Evolutionary conservation across 92 coral and sea anemone genomes (phyloP), one percentile per base, ranked within the genome.

Genomic region (Virgularia gustaviana): DNA sequence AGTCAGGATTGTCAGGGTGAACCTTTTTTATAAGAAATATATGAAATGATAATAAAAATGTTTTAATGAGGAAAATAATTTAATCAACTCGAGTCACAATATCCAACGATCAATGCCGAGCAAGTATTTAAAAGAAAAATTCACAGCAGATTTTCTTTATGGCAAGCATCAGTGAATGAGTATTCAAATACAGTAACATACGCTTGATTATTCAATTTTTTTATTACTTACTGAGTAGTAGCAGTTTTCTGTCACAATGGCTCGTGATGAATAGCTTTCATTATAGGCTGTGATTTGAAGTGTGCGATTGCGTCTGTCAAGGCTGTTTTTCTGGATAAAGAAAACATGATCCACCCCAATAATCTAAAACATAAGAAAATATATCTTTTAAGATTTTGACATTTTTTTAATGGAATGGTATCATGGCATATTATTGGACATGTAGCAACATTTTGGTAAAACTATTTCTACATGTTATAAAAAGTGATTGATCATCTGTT

Each of bases 331-430:
- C 78, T 92, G 98, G 63, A 73, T 87, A 79, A 92, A 92, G 64
- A 89, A 92, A 33, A 89, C 98, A 76, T 76, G 88, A 29, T 92
- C 98, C 10, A 92, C 98, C 9, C 98, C 98, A 65, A 92, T 87
- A 22, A 92, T 87, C 98, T 92, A 80, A 16, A 67, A 49, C 58
- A 24, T 36, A 63, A 58, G 33, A 41, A 47, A 15, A 61, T 4
- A 61, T 9, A 49, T 35, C n/a, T n/a, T n/a, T n/a, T n/a, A n/a
- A n/a, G n/a, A n/a, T n/a, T n/a, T n/a, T n/a, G n/a, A n/a, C 45
- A 39, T 39, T 15, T 39, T 39, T 15, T 15, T 39, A 7, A 39
- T 7, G 22, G 58, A 23, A 12, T 52, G 22, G 58, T 52, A 15
- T 7, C 15, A 7, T 7, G 45, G 15, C 45, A 39, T 39, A 39